A percentile compares a stretch with the other conserved stretches of the same genome.
phyloP scores from a whole-genome alignment of 2,797 vertebrate genomes.

The Orientallactaga sibirica region DNA sequence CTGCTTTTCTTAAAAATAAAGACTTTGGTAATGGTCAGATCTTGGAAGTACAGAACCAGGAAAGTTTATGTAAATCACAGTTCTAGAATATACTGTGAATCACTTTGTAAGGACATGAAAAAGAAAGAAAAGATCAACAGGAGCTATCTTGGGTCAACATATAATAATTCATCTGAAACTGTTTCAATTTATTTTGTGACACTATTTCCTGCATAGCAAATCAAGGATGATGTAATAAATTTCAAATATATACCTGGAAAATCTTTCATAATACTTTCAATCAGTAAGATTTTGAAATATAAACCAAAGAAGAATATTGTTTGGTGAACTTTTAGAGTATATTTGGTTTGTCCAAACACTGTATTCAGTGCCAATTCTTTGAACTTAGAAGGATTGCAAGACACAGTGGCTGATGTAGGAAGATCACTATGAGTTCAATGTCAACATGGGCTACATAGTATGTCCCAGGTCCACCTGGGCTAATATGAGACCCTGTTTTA shows the following conservation, averaged over 20 bases:
- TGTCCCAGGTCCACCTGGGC: too few relatives aligned
- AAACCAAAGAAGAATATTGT: neutral
- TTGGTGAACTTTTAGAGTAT: neutral
- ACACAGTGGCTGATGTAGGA: too few relatives aligned
- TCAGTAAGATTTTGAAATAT: neutral
- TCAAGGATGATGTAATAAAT: neutral
- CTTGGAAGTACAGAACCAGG: neutral
- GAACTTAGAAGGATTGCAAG: neutral
- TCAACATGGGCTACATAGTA: too few relatives aligned
- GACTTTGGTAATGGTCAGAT: neutral
- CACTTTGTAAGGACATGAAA: neutral
- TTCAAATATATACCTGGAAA: neutral
- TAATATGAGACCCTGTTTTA: too few relatives aligned
- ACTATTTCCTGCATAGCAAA: neutral
- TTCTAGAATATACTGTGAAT: neutral
- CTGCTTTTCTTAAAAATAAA: neutral
- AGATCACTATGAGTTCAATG: too few relatives aligned
- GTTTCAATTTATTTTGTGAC: neutral
- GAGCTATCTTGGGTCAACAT: neutral
- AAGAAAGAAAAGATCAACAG: neutral
- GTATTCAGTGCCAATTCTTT: neutral
- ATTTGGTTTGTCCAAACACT: neutral
- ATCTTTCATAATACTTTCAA: neutral
- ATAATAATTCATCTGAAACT: neutral
- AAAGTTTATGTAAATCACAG: neutral